Base-by-base conservation (phyloP, 2,113 vertebrate genomes). In the Pedionomus torquatus region DNA sequence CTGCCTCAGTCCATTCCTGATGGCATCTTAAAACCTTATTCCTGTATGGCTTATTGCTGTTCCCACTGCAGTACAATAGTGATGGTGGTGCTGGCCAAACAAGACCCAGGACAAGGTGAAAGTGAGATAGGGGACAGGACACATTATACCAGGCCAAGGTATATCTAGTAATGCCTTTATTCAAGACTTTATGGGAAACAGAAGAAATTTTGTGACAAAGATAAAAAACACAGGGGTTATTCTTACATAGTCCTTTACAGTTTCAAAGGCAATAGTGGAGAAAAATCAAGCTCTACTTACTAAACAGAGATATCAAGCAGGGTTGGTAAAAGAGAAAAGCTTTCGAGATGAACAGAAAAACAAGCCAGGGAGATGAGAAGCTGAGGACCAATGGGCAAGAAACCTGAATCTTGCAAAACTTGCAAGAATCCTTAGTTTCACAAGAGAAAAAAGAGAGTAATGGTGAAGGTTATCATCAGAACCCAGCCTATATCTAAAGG, bases 11-110 rank as follows among this genome's bases (percentile, higher is more conserved):
- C 37, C 8, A 2, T 30, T 80, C 23, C 46, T 28, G 8, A 16
- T 5, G 10, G 2, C 6, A 25, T 37, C 24, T 26, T 8, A 51
- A 7, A 33, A 24, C n/a, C 23, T 20, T 71, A 11, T 14, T 83
- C 63, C 43, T 23, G 15, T 30, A 25, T 7, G 30, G 10, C 12
- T 28, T 61, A 1, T 0, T 0, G 3, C 23, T 90, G 43, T 39
- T 71, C 24, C 61, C 18, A 1, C 49, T 23, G 43, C 23, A 30
- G 14, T 12, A 31, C 18, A 28, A 2, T 1, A 69, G 63, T 6
- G 20, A 9, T 13, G 19, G 30, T 26, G 39, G 17, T 3, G 21
- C 28, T 15, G 21, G 12, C 26, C 52, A 60, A 31, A 41, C 14
- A 31, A 49, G 44, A 9, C 8, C 3, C 0, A 35, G 57, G 18